A percentile compares a stretch with the other conserved stretches of the same genome.
These are phyloP conservation scores for Pterocles burchelli DNA, from an alignment of 2,113 vertebrate genomes.

Conservation along the genomic window DNA sequence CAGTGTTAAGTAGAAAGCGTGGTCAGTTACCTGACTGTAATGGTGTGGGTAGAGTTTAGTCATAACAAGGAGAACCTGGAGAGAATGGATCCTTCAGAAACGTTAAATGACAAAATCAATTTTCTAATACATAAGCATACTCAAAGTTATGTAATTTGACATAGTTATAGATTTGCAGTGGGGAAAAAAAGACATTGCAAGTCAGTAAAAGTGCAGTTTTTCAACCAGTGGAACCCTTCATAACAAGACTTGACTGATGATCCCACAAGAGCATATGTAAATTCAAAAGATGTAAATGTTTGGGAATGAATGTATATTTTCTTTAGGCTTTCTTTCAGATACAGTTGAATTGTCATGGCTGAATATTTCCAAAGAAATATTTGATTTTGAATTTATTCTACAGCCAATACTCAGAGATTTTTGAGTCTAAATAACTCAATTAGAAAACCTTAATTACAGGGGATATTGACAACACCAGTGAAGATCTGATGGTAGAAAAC, in stretches of 20 bases:
- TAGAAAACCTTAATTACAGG: not conserved
- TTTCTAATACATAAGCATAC: rapidly evolving
- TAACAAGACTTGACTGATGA: not conserved
- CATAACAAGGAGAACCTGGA: not conserved
- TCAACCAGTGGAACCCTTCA: not conserved
- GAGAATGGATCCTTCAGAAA: not conserved
- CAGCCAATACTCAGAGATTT: not conserved
- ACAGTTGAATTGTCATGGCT: not conserved
- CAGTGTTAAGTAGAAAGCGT: not conserved
- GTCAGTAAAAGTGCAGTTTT: not conserved
- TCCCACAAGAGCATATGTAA: not conserved
- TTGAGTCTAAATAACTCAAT: not conserved
- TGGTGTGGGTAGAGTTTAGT: not conserved
- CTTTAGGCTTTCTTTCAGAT: not conserved
- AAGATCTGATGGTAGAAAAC: not conserved
- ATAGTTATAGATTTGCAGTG: not conserved
- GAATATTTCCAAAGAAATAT: not conserved
- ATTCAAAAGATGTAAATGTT: not conserved
- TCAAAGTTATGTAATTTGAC: not conserved
- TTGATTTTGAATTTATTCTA: not conserved
- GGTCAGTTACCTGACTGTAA: not conserved
- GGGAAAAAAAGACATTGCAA: not conserved
- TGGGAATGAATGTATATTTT: not conserved
- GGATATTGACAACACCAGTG: not conserved
- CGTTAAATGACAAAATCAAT: not conserved